Conservation (phyloP, 2,113 vertebrate species). For the Fregata magnificens region DNA sequence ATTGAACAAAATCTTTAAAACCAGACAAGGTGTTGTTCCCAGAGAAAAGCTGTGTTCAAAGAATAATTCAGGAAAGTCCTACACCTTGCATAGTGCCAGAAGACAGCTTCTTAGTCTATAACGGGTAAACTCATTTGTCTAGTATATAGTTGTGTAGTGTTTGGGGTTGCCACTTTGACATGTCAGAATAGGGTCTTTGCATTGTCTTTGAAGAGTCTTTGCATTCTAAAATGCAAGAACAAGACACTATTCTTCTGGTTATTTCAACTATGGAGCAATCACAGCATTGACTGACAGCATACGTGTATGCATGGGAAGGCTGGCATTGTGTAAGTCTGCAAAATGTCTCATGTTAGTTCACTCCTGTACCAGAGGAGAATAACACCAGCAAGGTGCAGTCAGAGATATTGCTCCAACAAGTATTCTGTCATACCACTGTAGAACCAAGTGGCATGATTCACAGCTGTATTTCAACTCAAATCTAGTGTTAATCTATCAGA, state of each 20-base stretch:
- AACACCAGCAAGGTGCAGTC: background rate
- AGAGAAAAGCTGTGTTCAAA: background rate
- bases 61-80: background rate
- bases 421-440: background rate
- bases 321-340: background rate
- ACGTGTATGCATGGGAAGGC: background rate
- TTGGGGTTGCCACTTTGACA: background rate
- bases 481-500: background rate
- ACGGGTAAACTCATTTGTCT: background rate
- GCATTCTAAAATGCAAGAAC: background rate
- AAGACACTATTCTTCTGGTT: background rate
- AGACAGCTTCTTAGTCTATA: background rate
- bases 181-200: background rate
- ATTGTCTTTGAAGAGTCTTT: background rate
- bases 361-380: background rate
- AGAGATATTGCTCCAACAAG: background rate
- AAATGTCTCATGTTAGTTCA: background rate
- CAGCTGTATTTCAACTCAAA: background rate
- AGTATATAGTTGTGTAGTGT: background rate
- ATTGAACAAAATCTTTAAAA: slow-evolving; percentile 36
- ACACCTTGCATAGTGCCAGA: background rate
- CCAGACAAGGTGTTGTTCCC: background rate
- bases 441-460: background rate
- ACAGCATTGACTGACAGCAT: background rate
- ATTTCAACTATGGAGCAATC: background rate